A percentile compares a stretch with the other conserved stretches of the same genome.
phyloP scores from a whole-genome alignment of 2,888 invertebrate genomes.

The Brachyptera risi region DNA sequence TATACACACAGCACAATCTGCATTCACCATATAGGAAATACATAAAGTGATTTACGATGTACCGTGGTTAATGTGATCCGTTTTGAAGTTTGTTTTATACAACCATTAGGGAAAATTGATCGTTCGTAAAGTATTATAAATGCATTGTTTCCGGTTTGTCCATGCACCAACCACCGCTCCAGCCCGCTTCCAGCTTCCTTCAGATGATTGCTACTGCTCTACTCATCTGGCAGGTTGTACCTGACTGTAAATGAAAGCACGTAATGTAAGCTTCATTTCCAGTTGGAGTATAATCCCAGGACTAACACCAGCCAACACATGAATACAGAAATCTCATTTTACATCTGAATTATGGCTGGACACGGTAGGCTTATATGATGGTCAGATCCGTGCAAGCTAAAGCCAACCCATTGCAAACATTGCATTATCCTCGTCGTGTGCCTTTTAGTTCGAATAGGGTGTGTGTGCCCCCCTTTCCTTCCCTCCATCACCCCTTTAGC shows the following conservation, averaged over 20 bases:
- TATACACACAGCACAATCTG: conserved; percentile 1
- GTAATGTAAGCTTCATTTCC: conserved; percentile 8
- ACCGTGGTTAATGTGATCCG: conserved; percentile 8
- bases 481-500: background rate
- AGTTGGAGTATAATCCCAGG: conserved; percentile 5
- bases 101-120: conserved; percentile 13
- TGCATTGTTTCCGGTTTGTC: background rate
- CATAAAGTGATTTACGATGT: conserved; percentile 13
- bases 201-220: too few species aligned
- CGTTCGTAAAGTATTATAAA: conserved; percentile 6
- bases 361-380: background rate
- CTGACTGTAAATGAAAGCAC: background rate
- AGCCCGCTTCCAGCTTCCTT: too few species aligned
- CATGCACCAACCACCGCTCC: background rate
- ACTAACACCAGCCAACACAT: conserved; percentile 9
- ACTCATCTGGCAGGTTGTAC: background rate
- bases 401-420: background rate
- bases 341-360: conserved; percentile 13
- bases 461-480: too few species aligned
- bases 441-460: too few species aligned
- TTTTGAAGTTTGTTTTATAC: conserved; percentile 11
- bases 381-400: background rate
- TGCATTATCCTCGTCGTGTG: too few species aligned
- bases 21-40: conserved; percentile 2
- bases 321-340: conserved; percentile 3